Base-by-base conservation (phyloP, 1,140 invertebrate genomes). In the Wiebesia pumilae region DNA sequence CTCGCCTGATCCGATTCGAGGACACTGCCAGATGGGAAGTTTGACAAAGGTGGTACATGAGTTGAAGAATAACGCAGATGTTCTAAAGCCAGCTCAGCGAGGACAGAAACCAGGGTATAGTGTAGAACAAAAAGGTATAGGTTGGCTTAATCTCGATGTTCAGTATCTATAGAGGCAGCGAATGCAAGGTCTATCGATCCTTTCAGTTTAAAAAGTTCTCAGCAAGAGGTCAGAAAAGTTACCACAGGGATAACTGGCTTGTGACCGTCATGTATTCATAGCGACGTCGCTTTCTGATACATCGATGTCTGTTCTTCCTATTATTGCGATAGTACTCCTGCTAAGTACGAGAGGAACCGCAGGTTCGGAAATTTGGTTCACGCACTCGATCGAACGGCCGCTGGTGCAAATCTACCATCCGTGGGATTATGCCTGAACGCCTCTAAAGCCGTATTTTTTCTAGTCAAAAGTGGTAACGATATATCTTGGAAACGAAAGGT, bases 91-190 rank as follows among this genome's bases (percentile, higher is more conserved):
- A 95, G 95, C 96, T 96, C 96, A 96, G 94, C 93, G 95, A 96
- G 95, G 94, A 96, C 95, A 95, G 96, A 96, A 96, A 96, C 94
- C 95, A n/a, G n/a, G n/a, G n/a, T n/a, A n/a, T n/a, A n/a, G n/a
- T n/a, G n/a, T n/a, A n/a, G n/a, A n/a, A n/a, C n/a, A n/a, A n/a
- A n/a, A n/a, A n/a, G n/a, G n/a, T n/a, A n/a, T n/a, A n/a, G n/a
- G n/a, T n/a, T n/a, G n/a, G n/a, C n/a, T n/a, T n/a, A n/a, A n/a
- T n/a, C n/a, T n/a, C n/a, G n/a, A n/a, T n/a, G n/a, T n/a, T n/a
- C n/a, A n/a, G n/a, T n/a, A n/a, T n/a, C n/a, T n/a, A n/a, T n/a
- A n/a, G n/a, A n/a, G n/a, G n/a, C n/a, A n/a, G n/a, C n/a, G n/a
- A n/a, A n/a, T n/a, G n/a, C n/a, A n/a, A n/a, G n/a, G n/a, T n/a